Evolutionary conservation across 2,797 vertebrate genomes (phyloP).

Genomic region (Triplophysa bombifrons): DNA sequence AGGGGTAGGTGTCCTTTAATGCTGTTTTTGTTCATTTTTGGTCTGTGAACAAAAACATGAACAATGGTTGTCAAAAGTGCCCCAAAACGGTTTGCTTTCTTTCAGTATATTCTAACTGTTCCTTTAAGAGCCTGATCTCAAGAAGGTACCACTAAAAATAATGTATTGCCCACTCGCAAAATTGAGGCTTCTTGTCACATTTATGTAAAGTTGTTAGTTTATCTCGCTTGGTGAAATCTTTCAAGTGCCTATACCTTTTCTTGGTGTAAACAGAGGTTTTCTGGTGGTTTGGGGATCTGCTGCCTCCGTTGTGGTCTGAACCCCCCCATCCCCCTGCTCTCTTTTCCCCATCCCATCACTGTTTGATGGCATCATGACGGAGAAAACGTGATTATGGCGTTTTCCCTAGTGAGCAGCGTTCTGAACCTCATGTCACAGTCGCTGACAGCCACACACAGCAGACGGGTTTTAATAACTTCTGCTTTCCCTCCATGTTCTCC

Average conservation of each 20-base stretch:
- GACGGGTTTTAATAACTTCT: conserved; percentile 62
- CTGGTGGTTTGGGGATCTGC: neutral
- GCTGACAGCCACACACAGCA: conserved; percentile 58
- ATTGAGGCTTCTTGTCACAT: neutral
- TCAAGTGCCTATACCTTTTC: neutral
- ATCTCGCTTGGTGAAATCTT: neutral
- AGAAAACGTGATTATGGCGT: conserved; percentile 54
- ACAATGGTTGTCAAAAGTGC: no score
- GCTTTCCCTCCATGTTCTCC: conserved; percentile 43
- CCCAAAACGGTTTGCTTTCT: no score
- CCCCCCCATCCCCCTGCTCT: neutral
- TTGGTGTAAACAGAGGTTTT: conserved; percentile 7
- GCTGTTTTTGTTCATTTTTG: no score
- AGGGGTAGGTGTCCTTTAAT: no score
- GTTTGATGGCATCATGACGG: conserved; percentile 54
- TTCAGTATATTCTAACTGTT: no score
- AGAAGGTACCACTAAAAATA: no score
- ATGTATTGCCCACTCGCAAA: no score
- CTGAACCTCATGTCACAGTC: conserved; percentile 57
- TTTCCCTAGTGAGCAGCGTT: conserved; percentile 54
- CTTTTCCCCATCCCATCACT: conserved; percentile 36
- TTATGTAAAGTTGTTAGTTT: neutral
- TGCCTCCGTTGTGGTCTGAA: conserved; percentile 2
- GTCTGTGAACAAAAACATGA: no score
- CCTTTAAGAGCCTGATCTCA: no score